A percentile compares a stretch with the other conserved stretches of the same genome.
phyloP scores from a whole-genome alignment of 1,140 invertebrate genomes.

The Drosophila lacertosa region DNA sequence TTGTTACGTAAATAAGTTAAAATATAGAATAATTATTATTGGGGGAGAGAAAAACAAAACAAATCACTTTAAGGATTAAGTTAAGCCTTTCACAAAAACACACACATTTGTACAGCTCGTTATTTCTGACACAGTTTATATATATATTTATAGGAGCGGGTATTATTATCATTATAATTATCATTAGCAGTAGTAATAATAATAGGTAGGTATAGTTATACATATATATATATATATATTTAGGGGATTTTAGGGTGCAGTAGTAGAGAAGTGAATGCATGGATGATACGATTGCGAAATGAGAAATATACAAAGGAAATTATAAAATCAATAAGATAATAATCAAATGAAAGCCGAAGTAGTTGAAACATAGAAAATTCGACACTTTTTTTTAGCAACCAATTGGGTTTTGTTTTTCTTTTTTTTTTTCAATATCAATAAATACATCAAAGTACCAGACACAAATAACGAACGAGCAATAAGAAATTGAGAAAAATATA shows the following conservation, averaged over 20 bases:
- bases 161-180: slow-evolving; percentile 16
- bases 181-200: slow-evolving; percentile 31
- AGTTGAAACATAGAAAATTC: slow-evolving; percentile 15
- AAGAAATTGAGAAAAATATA: slow-evolving; percentile 24
- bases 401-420: slow-evolving; percentile 22
- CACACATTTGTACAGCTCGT: slow-evolving; percentile 23
- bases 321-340: slow-evolving; percentile 29
- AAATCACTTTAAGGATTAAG: background rate
- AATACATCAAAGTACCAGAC: slow-evolving; percentile 26
- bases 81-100: slow-evolving; percentile 2
- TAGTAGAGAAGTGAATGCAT: slow-evolving; percentile 58
- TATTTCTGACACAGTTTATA: slow-evolving; percentile 17
- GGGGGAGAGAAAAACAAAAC: background rate
- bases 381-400: slow-evolving; percentile 19
- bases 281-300: slow-evolving; percentile 68
- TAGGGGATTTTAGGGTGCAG: slow-evolving; percentile 11
- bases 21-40: slow-evolving; percentile 27
- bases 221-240: no score
- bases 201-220: slow-evolving; percentile 5
- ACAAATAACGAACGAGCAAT: slow-evolving; percentile 57
- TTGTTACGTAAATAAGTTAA: slow-evolving; percentile 19
- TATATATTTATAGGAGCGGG: slow-evolving; percentile 24
- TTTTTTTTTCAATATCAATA: background rate
- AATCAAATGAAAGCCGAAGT: slow-evolving; percentile 36
- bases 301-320: slow-evolving; percentile 31